Base-by-base conservation (phyloP, 2,888 invertebrate species). In the Tridacna gigas region DNA sequence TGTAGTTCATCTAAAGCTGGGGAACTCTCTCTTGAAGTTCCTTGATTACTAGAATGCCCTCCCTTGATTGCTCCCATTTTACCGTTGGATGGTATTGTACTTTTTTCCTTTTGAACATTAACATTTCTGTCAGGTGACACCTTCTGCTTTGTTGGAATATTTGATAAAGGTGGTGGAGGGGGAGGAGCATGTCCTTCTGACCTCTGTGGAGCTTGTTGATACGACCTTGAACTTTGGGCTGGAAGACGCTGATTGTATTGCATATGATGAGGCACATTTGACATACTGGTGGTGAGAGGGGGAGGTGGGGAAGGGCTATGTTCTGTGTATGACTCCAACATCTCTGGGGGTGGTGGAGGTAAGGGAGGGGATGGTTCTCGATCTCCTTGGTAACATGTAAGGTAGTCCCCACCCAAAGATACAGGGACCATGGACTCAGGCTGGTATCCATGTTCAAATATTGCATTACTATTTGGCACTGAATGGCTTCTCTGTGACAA, bases 281-380 rank as follows among this genome's bases (percentile, higher is more conserved):
- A 47, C 71, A 71, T 71, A 25, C 48, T 67, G n/a, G 48, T 20
- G n/a, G n/a, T 60, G 66, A 45, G n/a, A 47, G 51, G 37, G 25
- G 45, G 47, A n/a, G 66, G 37, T 37, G 63, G 67, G 67, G 48
- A n/a, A 60, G 45, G 18, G 65, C 22, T 67, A 61, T 61, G 37
- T 47, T 25, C 45, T n/a, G 26, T 60, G 3, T 22, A 63, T 45
- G 75, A 69, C 45, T 63, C 73, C 65, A 82, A 20, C 74, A 86
- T 45, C 74, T 87, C 89, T 45, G 88, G 89, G 0, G 91, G 91
- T 2, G 90, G 90, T 12, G 91, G 91, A 9, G 91, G 91, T 22
- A 90, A 85, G 20, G 91, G 91, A 3, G 91, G 91, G 13, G 91
- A 91, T 18, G 88, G 88, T 0, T 90, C 80, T 37, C 91, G 82